Base-by-base conservation (phyloP, 2,113 vertebrate species). In the Apteryx mantelli region DNA sequence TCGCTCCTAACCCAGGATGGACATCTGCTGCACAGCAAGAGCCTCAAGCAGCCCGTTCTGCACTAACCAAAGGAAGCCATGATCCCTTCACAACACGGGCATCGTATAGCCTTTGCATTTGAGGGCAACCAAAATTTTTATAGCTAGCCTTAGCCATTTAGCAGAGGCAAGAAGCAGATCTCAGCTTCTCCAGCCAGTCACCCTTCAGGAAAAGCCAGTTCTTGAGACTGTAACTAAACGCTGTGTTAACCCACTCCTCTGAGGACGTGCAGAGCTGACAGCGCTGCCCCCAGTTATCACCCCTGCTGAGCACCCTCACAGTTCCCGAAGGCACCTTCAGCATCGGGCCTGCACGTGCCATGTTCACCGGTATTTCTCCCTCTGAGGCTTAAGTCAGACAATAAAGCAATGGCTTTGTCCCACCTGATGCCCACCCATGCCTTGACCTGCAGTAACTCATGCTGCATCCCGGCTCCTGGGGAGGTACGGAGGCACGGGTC, bases 401-500 rank as follows among this genome's bases (percentile, higher is more conserved):
- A 44, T 36, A 70, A 70, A 52, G 13, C 85, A 71, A 36, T 48
- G 32, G 7, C 42, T 26, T 20, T 46, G 32, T 73, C 52, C 65
- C 1, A 0, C 18, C 71, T 28, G 50, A 58, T 28, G 50, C 25
- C 56, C 48, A 26, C 24, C 55, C n/a, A 0, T 4, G 28, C 26
- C 14, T 1, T 46, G 15, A 11, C 44, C 44, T 15, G 44, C 44
- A 15, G 44, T 46, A 46, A 3, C 9, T 70, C 65, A 32, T 0
- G 0, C 40, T 15, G 44, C 1, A 4, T 15, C 46, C 12, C 4
- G 0, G 2, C 21, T 56, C 26, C 56, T 21, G 7, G 2, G 12
- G 48, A 58, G 21, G 58, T 40, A 60, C 34, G 66, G 58, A 28
- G 4, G 28, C 53, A 32, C 44, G 34, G 44, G 42, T 7, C 34